phyloP scores from a whole-genome alignment of 2,888 invertebrate genomes.

The Himalopsyche tibetana region DNA sequence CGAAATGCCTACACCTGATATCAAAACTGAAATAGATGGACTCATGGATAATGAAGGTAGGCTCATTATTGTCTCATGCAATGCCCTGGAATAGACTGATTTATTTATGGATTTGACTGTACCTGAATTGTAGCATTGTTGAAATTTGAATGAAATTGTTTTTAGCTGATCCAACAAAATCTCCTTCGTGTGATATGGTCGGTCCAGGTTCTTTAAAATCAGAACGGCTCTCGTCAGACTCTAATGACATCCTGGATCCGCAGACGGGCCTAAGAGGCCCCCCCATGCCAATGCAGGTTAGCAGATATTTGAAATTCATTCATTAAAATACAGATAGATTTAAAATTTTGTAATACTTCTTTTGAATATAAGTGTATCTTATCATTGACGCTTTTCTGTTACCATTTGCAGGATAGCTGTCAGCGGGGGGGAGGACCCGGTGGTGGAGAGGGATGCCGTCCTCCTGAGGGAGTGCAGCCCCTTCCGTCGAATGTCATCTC shows the following conservation, averaged over 20 bases:
- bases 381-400: neutral
- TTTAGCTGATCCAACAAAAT: constrained; percentile 76
- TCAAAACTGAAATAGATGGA: constrained; percentile 77
- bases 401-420: constrained; percentile 60
- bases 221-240: constrained; percentile 76
- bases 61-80: neutral
- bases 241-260: constrained; percentile 76
- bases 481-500: constrained; percentile 86
- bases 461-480: constrained; percentile 81
- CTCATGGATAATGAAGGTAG: constrained; percentile 76
- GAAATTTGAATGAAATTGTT: neutral
- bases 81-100: neutral
- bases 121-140: neutral
- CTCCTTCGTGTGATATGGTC: constrained; percentile 75
- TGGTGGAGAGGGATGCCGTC: constrained; percentile 74
- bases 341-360: no score
- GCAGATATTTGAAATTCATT: neutral
- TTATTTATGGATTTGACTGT: neutral
- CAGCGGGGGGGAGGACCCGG: constrained; percentile 75
- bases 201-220: constrained; percentile 76
- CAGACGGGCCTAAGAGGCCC: constrained; percentile 75
- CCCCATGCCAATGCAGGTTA: constrained; percentile 74
- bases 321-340: neutral
- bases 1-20: constrained; percentile 66
- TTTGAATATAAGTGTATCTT: neutral